Conservation (phyloP, 2,113 vertebrate species). For the Brevimyrus niger region DNA sequence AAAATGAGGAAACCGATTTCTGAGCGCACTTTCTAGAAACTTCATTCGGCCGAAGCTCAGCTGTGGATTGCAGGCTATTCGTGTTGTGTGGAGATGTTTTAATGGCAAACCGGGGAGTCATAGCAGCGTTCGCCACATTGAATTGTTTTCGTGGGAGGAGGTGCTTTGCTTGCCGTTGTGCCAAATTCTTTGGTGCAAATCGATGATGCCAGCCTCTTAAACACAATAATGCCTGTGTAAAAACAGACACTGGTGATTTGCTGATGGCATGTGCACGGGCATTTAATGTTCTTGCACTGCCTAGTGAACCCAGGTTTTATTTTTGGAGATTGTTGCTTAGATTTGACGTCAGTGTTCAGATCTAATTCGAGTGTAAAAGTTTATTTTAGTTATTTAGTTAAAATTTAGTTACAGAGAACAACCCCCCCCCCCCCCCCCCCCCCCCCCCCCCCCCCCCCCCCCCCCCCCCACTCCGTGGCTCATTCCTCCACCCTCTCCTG, state of each 20-base stretch:
- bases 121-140: neutral
- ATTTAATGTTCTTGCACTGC: neutral
- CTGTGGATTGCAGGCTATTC: neutral
- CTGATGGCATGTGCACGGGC: neutral
- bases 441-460: neutral
- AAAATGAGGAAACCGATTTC: neutral
- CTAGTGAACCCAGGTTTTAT: neutral
- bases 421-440: no score
- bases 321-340: neutral
- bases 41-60: no score
- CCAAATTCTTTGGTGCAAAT: neutral
- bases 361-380: neutral
- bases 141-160: neutral
- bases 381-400: neutral
- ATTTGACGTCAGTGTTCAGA: neutral
- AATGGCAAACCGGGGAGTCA: neutral
- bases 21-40: neutral
- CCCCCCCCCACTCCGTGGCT: no score
- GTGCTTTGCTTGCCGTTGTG: neutral
- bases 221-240: neutral
- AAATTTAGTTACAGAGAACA: neutral
- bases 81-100: neutral
- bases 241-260: no score
- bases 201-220: neutral
- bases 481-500: no score